These are phyloP conservation scores for Ophioderma brevispina DNA, from an alignment of 35 echinoderm and acorn worm genomes.

Conservation along the genomic window DNA sequence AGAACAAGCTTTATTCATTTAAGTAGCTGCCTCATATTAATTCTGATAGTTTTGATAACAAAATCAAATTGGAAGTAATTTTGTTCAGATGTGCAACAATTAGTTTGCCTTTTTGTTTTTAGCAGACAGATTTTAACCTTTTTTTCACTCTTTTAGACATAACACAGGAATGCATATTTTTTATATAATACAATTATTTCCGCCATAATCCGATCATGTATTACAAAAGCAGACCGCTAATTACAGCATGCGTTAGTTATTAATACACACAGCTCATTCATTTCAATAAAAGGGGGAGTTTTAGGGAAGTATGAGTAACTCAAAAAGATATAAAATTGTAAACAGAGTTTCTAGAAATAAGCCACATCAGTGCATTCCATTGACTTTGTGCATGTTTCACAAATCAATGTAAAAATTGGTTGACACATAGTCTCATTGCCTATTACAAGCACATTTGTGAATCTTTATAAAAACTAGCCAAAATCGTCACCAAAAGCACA, in stretches of 20 bases:
- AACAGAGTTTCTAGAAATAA: neutral
- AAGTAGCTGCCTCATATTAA: neutral
- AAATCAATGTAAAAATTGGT: no score
- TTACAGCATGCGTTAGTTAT: neutral
- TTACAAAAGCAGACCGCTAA: neutral
- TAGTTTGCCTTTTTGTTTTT: neutral
- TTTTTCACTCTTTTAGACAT: neutral
- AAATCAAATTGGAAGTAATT: neutral
- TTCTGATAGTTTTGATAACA: neutral
- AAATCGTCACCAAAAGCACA: neutral
- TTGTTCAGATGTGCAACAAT: neutral
- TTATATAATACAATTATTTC: neutral
- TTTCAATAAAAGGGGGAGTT: neutral
- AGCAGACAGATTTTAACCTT: neutral
- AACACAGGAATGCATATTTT: neutral
- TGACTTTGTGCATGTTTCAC: neutral
- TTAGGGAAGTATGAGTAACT: neutral
- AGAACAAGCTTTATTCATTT: neutral
- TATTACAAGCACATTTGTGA: neutral
- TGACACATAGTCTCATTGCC: neutral
- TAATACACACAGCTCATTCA: neutral
- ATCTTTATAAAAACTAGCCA: neutral
- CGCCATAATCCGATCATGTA: neutral
- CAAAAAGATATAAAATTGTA: neutral
- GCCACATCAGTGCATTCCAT: neutral